phyloP scores from a whole-genome alignment of 1,140 invertebrate species.

The Drosophila sp. region DNA sequence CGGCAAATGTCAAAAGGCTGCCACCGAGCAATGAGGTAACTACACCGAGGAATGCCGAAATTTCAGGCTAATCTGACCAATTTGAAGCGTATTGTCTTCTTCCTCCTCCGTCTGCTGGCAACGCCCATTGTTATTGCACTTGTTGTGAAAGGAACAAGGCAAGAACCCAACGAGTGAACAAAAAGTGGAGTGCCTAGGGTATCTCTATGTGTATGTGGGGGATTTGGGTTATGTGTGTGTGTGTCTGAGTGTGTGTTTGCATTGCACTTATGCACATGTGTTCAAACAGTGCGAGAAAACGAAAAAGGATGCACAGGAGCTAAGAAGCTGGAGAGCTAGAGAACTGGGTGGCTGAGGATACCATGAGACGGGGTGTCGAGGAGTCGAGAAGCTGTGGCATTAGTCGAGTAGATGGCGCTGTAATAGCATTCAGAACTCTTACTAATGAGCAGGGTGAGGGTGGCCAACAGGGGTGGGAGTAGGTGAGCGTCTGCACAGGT shows the following conservation, averaged over 20 bases:
- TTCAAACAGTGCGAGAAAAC: slow-evolving; percentile 55
- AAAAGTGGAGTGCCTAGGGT: slow-evolving; percentile 70
- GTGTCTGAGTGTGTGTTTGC: slow-evolving; percentile 67
- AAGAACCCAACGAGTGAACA: slow-evolving; percentile 61
- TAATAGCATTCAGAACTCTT: slow-evolving; percentile 83
- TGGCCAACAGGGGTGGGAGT: not conserved
- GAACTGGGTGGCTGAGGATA: not conserved
- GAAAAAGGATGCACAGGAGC: not conserved
- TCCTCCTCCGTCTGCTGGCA: slow-evolving; percentile 34
- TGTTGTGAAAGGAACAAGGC: slow-evolving; percentile 38
- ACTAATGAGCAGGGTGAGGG: slow-evolving; percentile 70
- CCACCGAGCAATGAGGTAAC: slow-evolving; percentile 37
- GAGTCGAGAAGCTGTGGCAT: slow-evolving; percentile 32
- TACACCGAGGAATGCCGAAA: slow-evolving; percentile 57
- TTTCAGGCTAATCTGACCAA: slow-evolving; percentile 75
- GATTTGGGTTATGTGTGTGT: slow-evolving; percentile 25
- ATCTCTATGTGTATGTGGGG: slow-evolving; percentile 41
- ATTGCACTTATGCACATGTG: slow-evolving; percentile 78
- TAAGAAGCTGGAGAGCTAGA: not conserved
- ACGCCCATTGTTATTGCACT: slow-evolving; percentile 56
- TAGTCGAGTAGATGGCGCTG: slow-evolving; percentile 79
- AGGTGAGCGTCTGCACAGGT: slow-evolving; percentile 10
- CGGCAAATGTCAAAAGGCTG: slow-evolving; percentile 69
- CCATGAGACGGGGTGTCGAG: too few species aligned
- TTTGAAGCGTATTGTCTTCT: slow-evolving; percentile 77